A percentile compares a stretch with the other conserved stretches of the same genome.
Conservation (phyloP, 2,888 invertebrate genomes). For the Zhengitettix transpicula region DNA sequence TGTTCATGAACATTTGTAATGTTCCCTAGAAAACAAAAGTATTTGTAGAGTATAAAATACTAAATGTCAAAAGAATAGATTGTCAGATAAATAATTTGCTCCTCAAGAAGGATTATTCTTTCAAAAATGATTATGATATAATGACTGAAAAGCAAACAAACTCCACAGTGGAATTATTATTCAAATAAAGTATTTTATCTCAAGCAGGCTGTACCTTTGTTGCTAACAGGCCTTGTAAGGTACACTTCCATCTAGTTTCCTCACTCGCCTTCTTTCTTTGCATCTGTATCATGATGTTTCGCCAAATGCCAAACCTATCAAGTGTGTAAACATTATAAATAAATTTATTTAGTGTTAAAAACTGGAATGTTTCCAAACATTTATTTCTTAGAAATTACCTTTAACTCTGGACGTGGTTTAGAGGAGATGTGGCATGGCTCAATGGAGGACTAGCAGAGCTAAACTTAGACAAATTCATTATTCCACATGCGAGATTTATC, state of each 20-base stretch:
- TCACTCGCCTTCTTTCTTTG: slow-evolving; percentile 84
- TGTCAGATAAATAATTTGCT: too few relatives aligned
- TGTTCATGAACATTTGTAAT: slow-evolving; percentile 90
- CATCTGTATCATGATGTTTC: slow-evolving; percentile 84
- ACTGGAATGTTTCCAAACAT: not conserved
- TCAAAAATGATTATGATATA: not conserved
- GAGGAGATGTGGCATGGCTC: slow-evolving; percentile 77
- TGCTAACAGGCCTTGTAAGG: slow-evolving; percentile 81
- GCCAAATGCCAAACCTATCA: slow-evolving; percentile 68
- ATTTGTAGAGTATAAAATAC: not conserved
- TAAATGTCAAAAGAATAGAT: not conserved
- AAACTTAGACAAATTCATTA: slow-evolving; percentile 81
- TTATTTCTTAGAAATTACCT: slow-evolving; percentile 24
- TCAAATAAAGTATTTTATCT: not conserved
- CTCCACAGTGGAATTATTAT: not conserved
- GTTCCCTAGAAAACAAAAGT: slow-evolving; percentile 35
- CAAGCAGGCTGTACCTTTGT: slow-evolving; percentile 42
- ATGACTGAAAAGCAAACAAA: too few relatives aligned
- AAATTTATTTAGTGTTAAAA: not conserved
- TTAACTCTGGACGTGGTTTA: slow-evolving; percentile 73
- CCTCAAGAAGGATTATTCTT: too few relatives aligned
- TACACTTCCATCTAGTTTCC: slow-evolving; percentile 99
- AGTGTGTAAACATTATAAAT: slow-evolving; percentile 1
- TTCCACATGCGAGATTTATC: slow-evolving; percentile 84
- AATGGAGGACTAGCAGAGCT: slow-evolving; percentile 85